These are phyloP conservation scores for Opisthograptis luteolata DNA, from an alignment of 2,888 invertebrate genomes.

Conservation along the genomic window DNA sequence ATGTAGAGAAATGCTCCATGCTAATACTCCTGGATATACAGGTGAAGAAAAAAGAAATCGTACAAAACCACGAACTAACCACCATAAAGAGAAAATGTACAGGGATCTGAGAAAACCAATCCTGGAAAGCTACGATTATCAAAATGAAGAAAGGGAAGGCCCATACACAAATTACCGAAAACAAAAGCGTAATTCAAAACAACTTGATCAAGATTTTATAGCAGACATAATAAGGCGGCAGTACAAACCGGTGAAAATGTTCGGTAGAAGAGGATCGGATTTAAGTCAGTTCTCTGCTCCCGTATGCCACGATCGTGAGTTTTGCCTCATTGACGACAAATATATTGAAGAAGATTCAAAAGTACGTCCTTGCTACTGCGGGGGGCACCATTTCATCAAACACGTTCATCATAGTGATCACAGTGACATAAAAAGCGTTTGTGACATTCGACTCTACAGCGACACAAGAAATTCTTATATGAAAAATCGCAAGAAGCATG, in stretches of 20 bases:
- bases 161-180: constrained; percentile 37
- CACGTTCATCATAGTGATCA: constrained; percentile 40
- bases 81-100: constrained; percentile 33
- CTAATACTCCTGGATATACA: constrained; percentile 32
- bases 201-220: constrained; percentile 67
- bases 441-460: constrained; percentile 67
- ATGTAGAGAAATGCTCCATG: constrained; percentile 35
- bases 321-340: constrained; percentile 40
- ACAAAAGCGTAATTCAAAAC: constrained; percentile 37
- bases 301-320: constrained; percentile 70
- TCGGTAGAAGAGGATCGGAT: constrained; percentile 60
- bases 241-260: constrained; percentile 67
- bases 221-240: constrained; percentile 69
- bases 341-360: constrained; percentile 53
- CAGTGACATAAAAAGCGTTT: constrained; percentile 62
- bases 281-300: constrained; percentile 73
- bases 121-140: constrained; percentile 33
- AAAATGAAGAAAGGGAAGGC: constrained; percentile 38
- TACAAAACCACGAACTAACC: constrained; percentile 36
- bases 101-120: constrained; percentile 38
- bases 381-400: constrained; percentile 19
- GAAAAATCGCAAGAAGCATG: constrained; percentile 43
- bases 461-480: constrained; percentile 48
- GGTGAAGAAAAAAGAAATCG: constrained; percentile 37
- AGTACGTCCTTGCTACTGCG: constrained; percentile 63